Base-by-base conservation (phyloP, 2,888 invertebrate species). In the Xylota sylvarum region DNA sequence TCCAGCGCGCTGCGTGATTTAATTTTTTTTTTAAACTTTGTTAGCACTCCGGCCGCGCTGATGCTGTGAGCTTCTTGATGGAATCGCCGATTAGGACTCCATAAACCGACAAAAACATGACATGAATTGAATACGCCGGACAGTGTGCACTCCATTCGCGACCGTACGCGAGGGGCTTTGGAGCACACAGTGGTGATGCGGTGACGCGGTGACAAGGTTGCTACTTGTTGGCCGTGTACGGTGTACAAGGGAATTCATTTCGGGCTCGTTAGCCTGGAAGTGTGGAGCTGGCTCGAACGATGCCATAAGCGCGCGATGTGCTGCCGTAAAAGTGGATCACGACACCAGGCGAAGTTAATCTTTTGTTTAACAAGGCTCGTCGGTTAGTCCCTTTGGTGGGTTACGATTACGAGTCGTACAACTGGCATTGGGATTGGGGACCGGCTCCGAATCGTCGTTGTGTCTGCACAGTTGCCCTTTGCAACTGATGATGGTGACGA, bases 101-200 rank as follows among this genome's bases (percentile, higher is more conserved):
- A 92, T 92, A 92, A 92, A 92, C 91, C 92, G 92, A 92, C 92
- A 92, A 92, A 92, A 92, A 92, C 92, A 92, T 92, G 92, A 92
- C 92, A 92, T 86, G 86, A 86, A 86, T 86, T 86, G 86, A 86
- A 86, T 86, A 78, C 86, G 86, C 77, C 69, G 74, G 81, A 78
- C 77, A 78, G 77, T 81, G 86, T 82, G 73, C 81, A 73, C 77
- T 86, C 86, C 86, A 78, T 86, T 86, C 86, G 86, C 72, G 85
- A 65, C 32, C 9, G 43, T 5, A 64, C 55, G 46, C 55, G 46
- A 67, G 19, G 76, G 35, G 56, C 56, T 56, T 35, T 55, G 46
- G 23, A 9, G n/a, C 30, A 43, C n/a, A 14, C 19, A 27, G 35
- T 37, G 46, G 70, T 70, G 64, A 85, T 76, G 80, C 70, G 81